A percentile compares a stretch with the other conserved stretches of the same genome.
These are phyloP conservation scores for Ichneumoninae sp. DNA, from an alignment of 2,888 invertebrate genomes.

Conservation along the genomic window DNA sequence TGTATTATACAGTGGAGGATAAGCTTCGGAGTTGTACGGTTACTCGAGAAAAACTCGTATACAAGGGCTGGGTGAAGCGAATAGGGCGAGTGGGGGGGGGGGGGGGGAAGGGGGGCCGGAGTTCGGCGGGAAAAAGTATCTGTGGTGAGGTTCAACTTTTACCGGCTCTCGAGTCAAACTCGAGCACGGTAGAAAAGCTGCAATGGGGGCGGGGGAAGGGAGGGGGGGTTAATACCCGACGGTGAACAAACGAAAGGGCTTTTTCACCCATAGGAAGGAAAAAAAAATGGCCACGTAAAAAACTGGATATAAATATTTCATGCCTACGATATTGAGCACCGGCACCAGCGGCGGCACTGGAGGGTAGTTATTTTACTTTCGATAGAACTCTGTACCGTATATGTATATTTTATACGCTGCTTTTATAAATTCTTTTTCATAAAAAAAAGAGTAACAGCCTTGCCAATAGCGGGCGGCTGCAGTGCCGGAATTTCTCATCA, in stretches of 20 bases:
- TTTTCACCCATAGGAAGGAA: conserved; percentile 3
- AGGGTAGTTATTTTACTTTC: conserved; percentile 31
- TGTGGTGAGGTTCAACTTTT: conserved; percentile 43
- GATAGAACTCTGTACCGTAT: neutral
- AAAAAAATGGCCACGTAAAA: conserved; percentile 8
- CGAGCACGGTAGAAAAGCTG: conserved; percentile 17
- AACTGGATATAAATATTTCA: conserved; percentile 29
- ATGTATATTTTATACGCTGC: conserved; percentile 2
- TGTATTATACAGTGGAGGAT: conserved; percentile 18
- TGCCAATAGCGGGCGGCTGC: neutral
- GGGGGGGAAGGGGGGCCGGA: neutral
- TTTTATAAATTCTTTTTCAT: conserved; percentile 24
- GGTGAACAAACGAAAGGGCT: conserved; percentile 25
- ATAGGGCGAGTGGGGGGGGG: neutral
- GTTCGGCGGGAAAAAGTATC: too few species aligned
- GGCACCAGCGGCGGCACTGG: neutral
- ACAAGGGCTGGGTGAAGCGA: neutral
- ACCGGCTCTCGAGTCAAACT: conserved; percentile 30
- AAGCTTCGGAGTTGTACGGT: conserved; percentile 16
- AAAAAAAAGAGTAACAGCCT: neutral
- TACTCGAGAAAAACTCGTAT: neutral
- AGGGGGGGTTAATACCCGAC: conserved; percentile 9
- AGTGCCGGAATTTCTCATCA: neutral
- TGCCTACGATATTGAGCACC: conserved; percentile 10
- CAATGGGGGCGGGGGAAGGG: neutral